A percentile compares a stretch with the other conserved stretches of the same genome.
Evolutionary conservation across 2,888 invertebrate species (phyloP).

Genomic region (Deroplatys truncata): DNA sequence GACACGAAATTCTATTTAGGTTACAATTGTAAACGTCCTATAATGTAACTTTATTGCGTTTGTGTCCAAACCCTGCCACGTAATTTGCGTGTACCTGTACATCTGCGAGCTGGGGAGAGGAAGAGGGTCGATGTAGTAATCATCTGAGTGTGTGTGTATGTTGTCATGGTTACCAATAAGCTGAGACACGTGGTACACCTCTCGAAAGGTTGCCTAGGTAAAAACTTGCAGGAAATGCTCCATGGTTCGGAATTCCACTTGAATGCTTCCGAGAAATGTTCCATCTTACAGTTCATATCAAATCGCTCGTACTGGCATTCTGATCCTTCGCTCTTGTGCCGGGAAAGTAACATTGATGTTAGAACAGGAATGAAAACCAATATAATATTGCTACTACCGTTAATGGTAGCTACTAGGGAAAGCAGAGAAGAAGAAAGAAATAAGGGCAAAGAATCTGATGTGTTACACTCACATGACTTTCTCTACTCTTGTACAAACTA

Average conservation of each 20-base stretch:
- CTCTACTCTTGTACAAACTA: no score
- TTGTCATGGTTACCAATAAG: slow-evolving; percentile 8
- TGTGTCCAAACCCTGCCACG: neutral
- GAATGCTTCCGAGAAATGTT: neutral
- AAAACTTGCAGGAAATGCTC: neutral
- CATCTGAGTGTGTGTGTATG: neutral
- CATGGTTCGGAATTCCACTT: neutral
- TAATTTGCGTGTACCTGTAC: slow-evolving; percentile 6
- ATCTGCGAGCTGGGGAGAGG: neutral
- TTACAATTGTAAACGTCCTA: no score
- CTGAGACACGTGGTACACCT: slow-evolving; percentile 6
- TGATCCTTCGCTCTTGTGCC: neutral
- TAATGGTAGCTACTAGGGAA: no score
- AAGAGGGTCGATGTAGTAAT: neutral
- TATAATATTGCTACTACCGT: no score
- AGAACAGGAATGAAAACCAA: neutral
- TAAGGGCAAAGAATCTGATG: no score
- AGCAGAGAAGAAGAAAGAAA: no score
- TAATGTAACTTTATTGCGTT: neutral
- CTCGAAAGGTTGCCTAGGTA: neutral
- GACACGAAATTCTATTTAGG: no score
- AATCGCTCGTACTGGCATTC: neutral
- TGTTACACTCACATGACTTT: no score
- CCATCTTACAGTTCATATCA: neutral
- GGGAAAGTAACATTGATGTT: neutral